A percentile compares a stretch with the other conserved stretches of the same genome.
These are phyloP conservation scores for Drosophila sproati DNA, from an alignment of 1,140 invertebrate genomes.

Conservation along the genomic window DNA sequence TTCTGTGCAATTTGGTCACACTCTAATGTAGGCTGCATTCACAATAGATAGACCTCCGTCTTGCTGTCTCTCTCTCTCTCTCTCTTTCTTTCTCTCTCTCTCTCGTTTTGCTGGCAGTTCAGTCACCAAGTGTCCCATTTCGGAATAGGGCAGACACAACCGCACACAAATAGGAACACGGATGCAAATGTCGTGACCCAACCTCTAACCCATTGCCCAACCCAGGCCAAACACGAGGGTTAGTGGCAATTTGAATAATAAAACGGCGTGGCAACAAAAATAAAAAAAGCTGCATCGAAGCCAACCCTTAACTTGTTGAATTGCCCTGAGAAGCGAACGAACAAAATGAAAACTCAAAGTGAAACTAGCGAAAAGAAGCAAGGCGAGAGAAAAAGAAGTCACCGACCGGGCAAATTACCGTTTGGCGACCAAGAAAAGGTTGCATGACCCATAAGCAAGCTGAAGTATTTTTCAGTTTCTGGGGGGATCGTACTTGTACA, in stretches of 20 bases:
- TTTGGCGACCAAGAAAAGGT: constrained; percentile 43
- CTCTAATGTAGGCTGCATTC: constrained; percentile 32
- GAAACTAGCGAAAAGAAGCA: constrained; percentile 52
- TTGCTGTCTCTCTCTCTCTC: neutral
- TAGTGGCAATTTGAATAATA: constrained; percentile 79
- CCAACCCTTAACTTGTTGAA: constrained; percentile 77
- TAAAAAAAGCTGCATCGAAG: constrained; percentile 22
- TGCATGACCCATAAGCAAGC: constrained; percentile 62
- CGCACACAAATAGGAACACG: constrained; percentile 25
- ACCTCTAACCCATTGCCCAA: constrained; percentile 72
- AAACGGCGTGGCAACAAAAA: constrained; percentile 62
- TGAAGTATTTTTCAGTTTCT: neutral
- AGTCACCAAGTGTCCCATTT: constrained; percentile 67
- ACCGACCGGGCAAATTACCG: constrained; percentile 22
- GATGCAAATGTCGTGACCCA: constrained; percentile 66
- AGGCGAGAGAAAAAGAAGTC: constrained; percentile 11
- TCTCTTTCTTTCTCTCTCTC: constrained; percentile 17
- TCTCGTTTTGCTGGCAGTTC: neutral
- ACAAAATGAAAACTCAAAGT: constrained; percentile 56
- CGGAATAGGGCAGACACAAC: constrained; percentile 53
- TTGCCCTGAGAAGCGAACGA: constrained; percentile 33
- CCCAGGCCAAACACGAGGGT: constrained; percentile 64
- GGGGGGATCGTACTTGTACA: neutral
- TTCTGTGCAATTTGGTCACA: constrained; percentile 34
- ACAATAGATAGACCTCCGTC: constrained; percentile 39